Percentiles rank a stretch among this genome's conserved stretches.
Evolutionary conservation across 2,113 vertebrate genomes (phyloP).

Genomic region (Gobio gobio): DNA sequence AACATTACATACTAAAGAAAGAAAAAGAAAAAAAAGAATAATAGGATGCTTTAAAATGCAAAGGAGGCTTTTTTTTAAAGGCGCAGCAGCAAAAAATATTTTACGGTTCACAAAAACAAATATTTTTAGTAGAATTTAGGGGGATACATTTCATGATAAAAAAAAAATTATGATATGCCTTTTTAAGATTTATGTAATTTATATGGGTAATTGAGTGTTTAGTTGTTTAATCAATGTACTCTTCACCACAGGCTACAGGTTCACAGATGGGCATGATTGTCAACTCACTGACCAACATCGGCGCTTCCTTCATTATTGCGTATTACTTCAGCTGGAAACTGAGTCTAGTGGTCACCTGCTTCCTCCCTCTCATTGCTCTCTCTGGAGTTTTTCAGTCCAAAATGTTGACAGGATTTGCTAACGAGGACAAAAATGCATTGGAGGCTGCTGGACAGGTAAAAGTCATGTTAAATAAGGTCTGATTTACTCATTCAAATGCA

Average conservation of each 20-base stretch:
- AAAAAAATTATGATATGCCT: background rate
- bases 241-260: slow-evolving; percentile 74
- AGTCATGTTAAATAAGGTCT: background rate
- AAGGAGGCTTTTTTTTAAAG: background rate
- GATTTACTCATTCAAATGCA: background rate
- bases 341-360: slow-evolving; percentile 76
- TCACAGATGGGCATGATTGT: slow-evolving; percentile 81
- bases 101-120: background rate
- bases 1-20: background rate
- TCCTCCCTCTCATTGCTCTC: slow-evolving; percentile 75
- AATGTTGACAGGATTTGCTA: slow-evolving; percentile 79
- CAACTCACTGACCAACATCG: slow-evolving; percentile 75
- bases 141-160: background rate
- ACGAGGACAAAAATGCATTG: slow-evolving; percentile 74
- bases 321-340: slow-evolving; percentile 82
- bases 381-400: slow-evolving; percentile 75
- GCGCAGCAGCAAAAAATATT: too few species aligned
- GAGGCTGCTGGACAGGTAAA: slow-evolving; percentile 76
- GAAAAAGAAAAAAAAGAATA: too few species aligned
- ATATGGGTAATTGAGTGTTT: background rate
- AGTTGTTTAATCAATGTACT: background rate
- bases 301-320: slow-evolving; percentile 75
- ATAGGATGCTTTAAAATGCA: background rate
- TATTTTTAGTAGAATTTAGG: background rate
- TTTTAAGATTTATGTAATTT: background rate